phyloP scores from a whole-genome alignment of 2,113 vertebrate genomes.

The Sakesphorus luctuosus region DNA sequence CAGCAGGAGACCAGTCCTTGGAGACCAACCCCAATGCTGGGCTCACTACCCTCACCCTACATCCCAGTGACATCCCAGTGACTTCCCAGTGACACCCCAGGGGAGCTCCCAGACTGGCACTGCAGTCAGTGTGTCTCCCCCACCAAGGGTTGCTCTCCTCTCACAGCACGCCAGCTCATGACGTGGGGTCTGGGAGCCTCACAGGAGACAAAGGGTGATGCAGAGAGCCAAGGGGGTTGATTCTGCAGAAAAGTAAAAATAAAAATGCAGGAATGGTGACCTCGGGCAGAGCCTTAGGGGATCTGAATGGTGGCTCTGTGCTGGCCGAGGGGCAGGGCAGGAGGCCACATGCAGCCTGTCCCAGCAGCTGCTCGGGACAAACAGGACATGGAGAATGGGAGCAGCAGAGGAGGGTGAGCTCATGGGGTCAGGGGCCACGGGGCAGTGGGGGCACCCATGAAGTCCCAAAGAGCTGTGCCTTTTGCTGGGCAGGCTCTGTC shows the following conservation, averaged over 20 bases:
- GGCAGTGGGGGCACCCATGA: not conserved
- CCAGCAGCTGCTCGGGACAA: constrained; percentile 21
- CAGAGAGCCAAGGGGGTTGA: not conserved
- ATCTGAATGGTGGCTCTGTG: constrained; percentile 65
- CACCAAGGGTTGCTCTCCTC: not conserved
- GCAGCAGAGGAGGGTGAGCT: not conserved
- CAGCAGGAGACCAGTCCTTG: not conserved
- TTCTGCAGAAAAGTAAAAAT: constrained; percentile 25
- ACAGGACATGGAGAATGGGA: not conserved
- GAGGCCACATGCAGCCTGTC: not conserved
- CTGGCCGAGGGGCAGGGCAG: not conserved
- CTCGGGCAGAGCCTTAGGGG: not conserved
- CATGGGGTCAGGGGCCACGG: not conserved
- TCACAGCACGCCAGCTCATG: rapidly evolving
- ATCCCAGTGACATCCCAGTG: not conserved
- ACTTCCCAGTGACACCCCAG: not conserved
- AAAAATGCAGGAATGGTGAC: constrained; percentile 52
- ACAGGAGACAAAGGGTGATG: not conserved
- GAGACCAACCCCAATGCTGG: rapidly evolving
- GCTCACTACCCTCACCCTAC: rapidly evolving
- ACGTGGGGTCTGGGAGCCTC: not conserved
- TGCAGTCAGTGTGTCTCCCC: not conserved
- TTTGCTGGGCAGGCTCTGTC: not conserved
- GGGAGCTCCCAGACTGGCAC: not conserved
- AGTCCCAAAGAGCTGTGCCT: not conserved